A percentile compares a stretch with the other conserved stretches of the same genome.
Conservation (phyloP, 1,140 invertebrate genomes). For the Danaus plexippus region DNA sequence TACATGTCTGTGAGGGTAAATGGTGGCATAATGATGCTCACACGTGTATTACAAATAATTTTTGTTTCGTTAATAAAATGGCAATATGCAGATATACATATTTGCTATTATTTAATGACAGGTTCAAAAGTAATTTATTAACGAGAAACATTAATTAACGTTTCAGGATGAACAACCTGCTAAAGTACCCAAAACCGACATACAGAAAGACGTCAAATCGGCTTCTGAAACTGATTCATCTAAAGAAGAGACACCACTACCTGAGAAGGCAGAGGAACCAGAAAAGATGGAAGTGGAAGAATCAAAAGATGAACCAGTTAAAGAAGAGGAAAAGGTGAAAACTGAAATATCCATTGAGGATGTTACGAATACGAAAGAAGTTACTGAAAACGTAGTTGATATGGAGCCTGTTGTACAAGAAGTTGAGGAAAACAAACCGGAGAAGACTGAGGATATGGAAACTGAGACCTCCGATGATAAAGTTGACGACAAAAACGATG, state of each 20-base stretch:
- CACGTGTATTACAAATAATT: too few species aligned
- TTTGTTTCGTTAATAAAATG: too few species aligned
- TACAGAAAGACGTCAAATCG: constrained; percentile 37
- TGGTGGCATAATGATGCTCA: too few species aligned
- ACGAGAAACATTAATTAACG: background rate
- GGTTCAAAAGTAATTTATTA: too few species aligned
- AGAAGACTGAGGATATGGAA: constrained; percentile 36
- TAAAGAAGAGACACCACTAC: constrained; percentile 13
- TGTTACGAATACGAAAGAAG: constrained; percentile 33
- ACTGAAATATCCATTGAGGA: constrained; percentile 33
- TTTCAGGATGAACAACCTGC: constrained; percentile 58
- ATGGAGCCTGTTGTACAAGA: constrained; percentile 33
- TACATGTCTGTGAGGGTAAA: too few species aligned
- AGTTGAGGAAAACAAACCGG: constrained; percentile 28
- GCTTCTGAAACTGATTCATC: constrained; percentile 17
- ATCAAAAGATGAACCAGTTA: constrained; percentile 14
- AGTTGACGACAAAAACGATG: constrained; percentile 10
- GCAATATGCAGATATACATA: too few species aligned
- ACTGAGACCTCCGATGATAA: constrained; percentile 19
- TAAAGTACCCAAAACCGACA: constrained; percentile 56
- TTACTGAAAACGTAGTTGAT: constrained; percentile 28
- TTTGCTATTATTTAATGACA: too few species aligned
- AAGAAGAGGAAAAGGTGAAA: constrained; percentile 13
- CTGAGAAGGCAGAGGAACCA: constrained; percentile 20
- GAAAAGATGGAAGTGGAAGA: constrained; percentile 55